Conservation (phyloP, 2,888 invertebrate species). For the Cantharis lateralis region DNA sequence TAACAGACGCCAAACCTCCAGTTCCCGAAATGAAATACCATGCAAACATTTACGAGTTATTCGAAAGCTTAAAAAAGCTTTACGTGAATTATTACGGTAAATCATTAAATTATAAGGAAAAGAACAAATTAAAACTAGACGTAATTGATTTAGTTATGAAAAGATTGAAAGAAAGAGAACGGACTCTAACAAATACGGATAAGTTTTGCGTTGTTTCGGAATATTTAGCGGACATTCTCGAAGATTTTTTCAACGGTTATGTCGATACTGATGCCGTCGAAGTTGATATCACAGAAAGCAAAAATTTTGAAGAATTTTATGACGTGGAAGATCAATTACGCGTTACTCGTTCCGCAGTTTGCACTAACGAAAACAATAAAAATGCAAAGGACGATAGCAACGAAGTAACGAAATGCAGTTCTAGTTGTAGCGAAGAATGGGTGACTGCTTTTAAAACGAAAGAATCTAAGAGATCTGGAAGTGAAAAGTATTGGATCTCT, state of each 20-base stretch:
- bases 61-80: constrained; percentile 37
- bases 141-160: constrained; percentile 40
- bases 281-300: background rate
- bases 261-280: background rate
- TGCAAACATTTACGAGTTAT: constrained; percentile 43
- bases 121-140: constrained; percentile 42
- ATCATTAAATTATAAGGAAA: constrained; percentile 39
- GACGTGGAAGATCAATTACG: background rate
- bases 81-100: constrained; percentile 43
- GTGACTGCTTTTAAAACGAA: constrained; percentile 45
- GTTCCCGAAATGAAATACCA: constrained; percentile 50
- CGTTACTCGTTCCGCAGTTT: background rate
- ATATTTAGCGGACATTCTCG: constrained; percentile 49
- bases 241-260: constrained; percentile 44
- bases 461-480: constrained; percentile 36
- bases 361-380: background rate
- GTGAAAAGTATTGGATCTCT: constrained; percentile 52
- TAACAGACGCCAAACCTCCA: constrained; percentile 44
- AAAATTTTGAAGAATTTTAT: background rate
- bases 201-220: constrained; percentile 50
- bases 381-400: background rate
- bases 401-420: background rate
- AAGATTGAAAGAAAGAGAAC: constrained; percentile 34
- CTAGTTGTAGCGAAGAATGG: background rate
- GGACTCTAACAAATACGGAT: constrained; percentile 40